Evolutionary conservation across 2,888 invertebrate species (phyloP), one percentile per base, ranked within the genome.

Genomic region (Mycalesis mineus): DNA sequence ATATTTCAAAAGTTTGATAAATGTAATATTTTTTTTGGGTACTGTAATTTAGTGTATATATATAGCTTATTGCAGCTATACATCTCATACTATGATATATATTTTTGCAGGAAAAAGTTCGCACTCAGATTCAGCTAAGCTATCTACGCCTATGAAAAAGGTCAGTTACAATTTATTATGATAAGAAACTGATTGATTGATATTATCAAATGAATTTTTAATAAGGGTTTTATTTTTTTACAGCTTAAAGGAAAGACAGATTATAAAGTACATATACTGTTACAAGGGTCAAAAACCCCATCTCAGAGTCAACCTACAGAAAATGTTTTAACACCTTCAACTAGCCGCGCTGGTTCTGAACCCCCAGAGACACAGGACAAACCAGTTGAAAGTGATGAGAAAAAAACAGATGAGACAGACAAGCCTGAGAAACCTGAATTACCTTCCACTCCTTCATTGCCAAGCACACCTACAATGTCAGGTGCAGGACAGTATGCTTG

Each of bases 211-310:
- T 49, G 17, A 7, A 22, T 28, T 55, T n/a, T 14, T 40, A 51
- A 37, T 5, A 37, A 28, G 22, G 13, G 17, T 9, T 55, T 22
- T 61, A 58, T 63, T 53, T 59, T 53, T 61, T 82, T 87, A 53
- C 82, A 90, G 90, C 69, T 77, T 55, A 80, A 74, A 68, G 84
- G 86, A 61, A 88, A 88, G 69, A 73, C 73, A 55, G 91, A 92
- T 67, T 93, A 94, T 71, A 92, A 93, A 79, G 91, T 92, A 53
- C 91, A 92, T 61, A 92, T 93, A 68, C 83, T 93, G 58, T 84
- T 93, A 39, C 94, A 94, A 78, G 83, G 85, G 39, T 81, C 89
- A n/a, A 86, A 80, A 61, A 75, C 77, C 15, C 74, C 66, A 7
- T 60, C 58, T 33, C 72, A 74, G 52, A 60, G 59, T 37, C 72